These are phyloP conservation scores for Orientallactaga sibirica DNA, from an alignment of 2,797 vertebrate genomes.

Conservation along the genomic window DNA sequence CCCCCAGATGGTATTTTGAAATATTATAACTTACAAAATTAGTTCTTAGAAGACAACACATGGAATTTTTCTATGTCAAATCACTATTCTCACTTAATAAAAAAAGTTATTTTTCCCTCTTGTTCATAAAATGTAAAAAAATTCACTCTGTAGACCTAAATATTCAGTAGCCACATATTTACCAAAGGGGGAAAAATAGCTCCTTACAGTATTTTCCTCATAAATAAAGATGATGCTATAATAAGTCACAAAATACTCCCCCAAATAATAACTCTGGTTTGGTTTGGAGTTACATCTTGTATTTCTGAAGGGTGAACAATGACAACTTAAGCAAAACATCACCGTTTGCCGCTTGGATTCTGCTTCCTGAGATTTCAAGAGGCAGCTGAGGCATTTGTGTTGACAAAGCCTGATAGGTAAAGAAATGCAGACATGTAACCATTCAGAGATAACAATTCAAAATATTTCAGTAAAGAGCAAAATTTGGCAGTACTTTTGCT, in stretches of 20 bases:
- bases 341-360: not conserved
- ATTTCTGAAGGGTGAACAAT: conserved; percentile 36
- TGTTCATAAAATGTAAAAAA: conserved; percentile 41
- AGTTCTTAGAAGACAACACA: conserved; percentile 17
- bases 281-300: conserved; percentile 15
- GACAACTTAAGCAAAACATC: conserved; percentile 15
- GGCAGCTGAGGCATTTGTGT: not conserved
- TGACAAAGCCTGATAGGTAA: conserved; percentile 34
- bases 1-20: conserved; percentile 44
- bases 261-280: not conserved
- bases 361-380: conserved; percentile 21
- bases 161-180: conserved; percentile 51
- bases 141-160: not conserved
- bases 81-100: conserved; percentile 6
- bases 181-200: not conserved
- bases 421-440: conserved; percentile 37
- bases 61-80: conserved; percentile 1
- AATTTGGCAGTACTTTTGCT: conserved; percentile 22
- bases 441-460: conserved; percentile 47
- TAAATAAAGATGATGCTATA: conserved; percentile 29
- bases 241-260: not conserved
- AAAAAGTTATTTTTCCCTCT: conserved; percentile 4
- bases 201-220: not conserved
- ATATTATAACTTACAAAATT: not conserved
- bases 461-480: conserved; percentile 50